phyloP scores from a whole-genome alignment of 2,888 invertebrate species.

The Ganaspis brasiliensis region DNA sequence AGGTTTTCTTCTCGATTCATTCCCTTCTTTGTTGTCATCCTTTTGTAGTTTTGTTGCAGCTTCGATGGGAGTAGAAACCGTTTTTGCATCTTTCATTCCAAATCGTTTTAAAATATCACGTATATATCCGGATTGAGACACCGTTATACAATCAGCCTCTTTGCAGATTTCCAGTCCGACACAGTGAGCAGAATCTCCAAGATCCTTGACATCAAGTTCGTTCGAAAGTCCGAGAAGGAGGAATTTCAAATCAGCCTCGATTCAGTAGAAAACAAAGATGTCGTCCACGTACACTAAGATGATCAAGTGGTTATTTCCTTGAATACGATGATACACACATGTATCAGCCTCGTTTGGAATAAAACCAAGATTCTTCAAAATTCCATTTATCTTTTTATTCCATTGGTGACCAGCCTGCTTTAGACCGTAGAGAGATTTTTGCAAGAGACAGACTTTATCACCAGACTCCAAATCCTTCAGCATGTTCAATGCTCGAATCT shows the following conservation, averaged over 20 bases:
- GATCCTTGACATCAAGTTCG: neutral
- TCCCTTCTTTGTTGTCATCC: neutral
- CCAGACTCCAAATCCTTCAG: neutral
- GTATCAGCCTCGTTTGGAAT: neutral
- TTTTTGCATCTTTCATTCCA: neutral
- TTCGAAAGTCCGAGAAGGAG: neutral
- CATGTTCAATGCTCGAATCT: neutral
- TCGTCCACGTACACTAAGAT: neutral
- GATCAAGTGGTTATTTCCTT: neutral
- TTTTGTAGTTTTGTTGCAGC: neutral
- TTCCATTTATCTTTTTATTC: neutral
- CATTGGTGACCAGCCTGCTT: neutral
- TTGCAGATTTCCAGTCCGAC: neutral
- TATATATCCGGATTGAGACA: neutral
- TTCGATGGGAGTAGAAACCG: neutral
- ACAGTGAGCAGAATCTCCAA: neutral
- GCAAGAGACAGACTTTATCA: neutral
- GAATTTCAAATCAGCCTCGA: neutral
- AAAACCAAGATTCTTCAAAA: constrained; percentile 1
- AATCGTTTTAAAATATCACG: neutral
- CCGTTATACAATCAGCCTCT: neutral
- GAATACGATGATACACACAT: neutral
- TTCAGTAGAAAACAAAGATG: neutral
- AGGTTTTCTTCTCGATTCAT: neutral
- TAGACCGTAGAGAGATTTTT: neutral